Percentiles rank a stretch among this genome's conserved stretches.
Evolutionary conservation across 2,888 invertebrate genomes (phyloP).

Genomic region (Sepiola atlantica): DNA sequence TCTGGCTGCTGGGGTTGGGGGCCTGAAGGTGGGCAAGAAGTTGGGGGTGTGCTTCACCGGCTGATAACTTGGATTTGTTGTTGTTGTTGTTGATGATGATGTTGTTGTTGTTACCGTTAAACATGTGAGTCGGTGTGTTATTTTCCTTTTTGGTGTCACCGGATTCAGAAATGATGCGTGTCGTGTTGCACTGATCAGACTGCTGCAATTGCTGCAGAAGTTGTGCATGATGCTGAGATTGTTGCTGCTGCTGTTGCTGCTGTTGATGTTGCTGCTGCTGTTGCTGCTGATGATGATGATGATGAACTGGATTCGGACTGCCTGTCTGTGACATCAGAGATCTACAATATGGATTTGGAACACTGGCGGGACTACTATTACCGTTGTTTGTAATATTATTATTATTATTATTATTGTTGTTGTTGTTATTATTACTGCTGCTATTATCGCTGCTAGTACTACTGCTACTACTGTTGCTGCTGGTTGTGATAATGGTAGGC

Average conservation of each 20-base stretch:
- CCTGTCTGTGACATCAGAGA: slow-evolving; percentile 33
- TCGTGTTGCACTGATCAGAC: neutral
- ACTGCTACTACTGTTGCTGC: slow-evolving; percentile 44
- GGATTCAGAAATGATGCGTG: neutral
- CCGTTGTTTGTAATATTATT: neutral
- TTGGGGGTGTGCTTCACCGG: slow-evolving; percentile 67
- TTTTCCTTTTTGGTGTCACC: slow-evolving; percentile 59
- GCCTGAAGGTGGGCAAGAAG: slow-evolving; percentile 68
- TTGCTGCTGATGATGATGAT: too few species aligned
- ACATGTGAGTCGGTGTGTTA: slow-evolving; percentile 51
- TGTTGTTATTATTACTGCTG: neutral
- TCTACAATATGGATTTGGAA: neutral
- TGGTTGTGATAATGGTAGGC: slow-evolving; percentile 35
- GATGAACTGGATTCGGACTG: slow-evolving; percentile 25
- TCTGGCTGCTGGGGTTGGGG: slow-evolving; percentile 52
- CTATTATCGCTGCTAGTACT: slow-evolving; percentile 42
- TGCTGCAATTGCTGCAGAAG: neutral
- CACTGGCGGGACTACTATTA: neutral
- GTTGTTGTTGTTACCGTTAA: slow-evolving; percentile 40
- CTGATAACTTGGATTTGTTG: slow-evolving; percentile 58
- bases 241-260: neutral
- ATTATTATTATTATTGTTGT: neutral
- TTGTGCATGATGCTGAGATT: neutral
- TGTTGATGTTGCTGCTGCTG: neutral
- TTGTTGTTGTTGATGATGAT: neutral